Evolutionary conservation across 53 echinoderm and acorn worm genomes (phyloP).

Genomic region (Actinopyga echinites): DNA sequence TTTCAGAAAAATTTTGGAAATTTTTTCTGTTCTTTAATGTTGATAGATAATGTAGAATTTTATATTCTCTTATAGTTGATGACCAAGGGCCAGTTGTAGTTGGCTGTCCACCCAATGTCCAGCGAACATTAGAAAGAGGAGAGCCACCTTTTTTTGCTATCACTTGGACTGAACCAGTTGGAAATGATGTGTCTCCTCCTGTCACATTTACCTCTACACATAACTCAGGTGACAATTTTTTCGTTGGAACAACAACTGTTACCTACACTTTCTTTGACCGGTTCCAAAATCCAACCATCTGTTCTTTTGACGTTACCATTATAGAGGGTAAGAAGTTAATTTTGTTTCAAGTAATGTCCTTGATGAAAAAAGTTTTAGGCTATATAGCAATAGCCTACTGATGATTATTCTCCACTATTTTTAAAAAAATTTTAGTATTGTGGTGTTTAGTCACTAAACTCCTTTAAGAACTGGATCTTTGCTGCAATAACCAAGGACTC

Average conservation of each 20-base stretch:
- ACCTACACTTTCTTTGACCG: constrained; percentile 56
- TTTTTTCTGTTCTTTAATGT: too few species aligned
- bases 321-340: constrained; percentile 28
- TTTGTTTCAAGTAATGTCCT: not conserved
- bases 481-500: too few species aligned
- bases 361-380: too few species aligned
- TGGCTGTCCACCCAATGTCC: constrained; percentile 15
- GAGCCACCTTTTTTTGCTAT: not conserved
- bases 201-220: constrained; percentile 10
- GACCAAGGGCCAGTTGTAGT: not conserved
- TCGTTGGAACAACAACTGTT: constrained; percentile 58
- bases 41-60: too few species aligned
- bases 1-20: too few species aligned
- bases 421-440: too few species aligned
- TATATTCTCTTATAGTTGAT: constrained; percentile 42
- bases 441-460: too few species aligned
- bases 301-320: constrained; percentile 50
- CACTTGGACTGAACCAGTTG: constrained; percentile 2
- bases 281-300: constrained; percentile 21
- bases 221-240: constrained; percentile 31
- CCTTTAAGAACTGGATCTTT: too few species aligned
- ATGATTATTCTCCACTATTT: too few species aligned
- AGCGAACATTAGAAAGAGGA: constrained; percentile 20
- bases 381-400: too few species aligned
- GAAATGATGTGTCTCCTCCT: not conserved